Percentiles rank a stretch among this genome's conserved stretches.
Conservation (phyloP, 2,888 invertebrate genomes). For the Xestia ashworthii region DNA sequence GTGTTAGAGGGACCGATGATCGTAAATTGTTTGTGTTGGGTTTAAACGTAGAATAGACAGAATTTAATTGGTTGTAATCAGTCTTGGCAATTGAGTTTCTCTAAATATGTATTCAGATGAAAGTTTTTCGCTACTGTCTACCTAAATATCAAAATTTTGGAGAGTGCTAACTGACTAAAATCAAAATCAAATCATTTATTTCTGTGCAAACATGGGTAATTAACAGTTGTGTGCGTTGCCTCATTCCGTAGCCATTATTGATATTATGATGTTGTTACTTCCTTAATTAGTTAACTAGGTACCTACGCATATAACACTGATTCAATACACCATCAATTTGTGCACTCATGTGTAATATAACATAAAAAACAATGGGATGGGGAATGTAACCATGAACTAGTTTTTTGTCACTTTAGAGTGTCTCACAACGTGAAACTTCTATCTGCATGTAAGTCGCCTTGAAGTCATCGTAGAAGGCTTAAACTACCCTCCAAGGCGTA, state of each 20-base stretch:
- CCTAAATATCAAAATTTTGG: not conserved
- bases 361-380: not conserved
- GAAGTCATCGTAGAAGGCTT: slow-evolving; percentile 1
- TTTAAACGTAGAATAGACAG: not conserved
- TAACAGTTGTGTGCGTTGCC: too few relatives aligned
- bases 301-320: not conserved
- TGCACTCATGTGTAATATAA: not conserved
- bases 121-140: not conserved
- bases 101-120: not conserved
- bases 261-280: not conserved
- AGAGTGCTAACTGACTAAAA: not conserved
- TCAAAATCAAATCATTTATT: not conserved
- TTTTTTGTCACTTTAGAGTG: not conserved
- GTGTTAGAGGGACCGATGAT: slow-evolving; percentile 3
- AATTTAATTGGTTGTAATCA: not conserved
- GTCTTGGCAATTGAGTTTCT: not conserved
- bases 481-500: slow-evolving; percentile 22
- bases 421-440: not conserved
- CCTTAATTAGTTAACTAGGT: not conserved
- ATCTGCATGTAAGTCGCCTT: not conserved
- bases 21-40: not conserved
- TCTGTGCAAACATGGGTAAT: not conserved
- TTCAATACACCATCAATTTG: slow-evolving; percentile 1
- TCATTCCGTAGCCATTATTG: not conserved
- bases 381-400: not conserved